Conservation (phyloP, 2,888 invertebrate genomes). For the Tenthredo mesomela region DNA sequence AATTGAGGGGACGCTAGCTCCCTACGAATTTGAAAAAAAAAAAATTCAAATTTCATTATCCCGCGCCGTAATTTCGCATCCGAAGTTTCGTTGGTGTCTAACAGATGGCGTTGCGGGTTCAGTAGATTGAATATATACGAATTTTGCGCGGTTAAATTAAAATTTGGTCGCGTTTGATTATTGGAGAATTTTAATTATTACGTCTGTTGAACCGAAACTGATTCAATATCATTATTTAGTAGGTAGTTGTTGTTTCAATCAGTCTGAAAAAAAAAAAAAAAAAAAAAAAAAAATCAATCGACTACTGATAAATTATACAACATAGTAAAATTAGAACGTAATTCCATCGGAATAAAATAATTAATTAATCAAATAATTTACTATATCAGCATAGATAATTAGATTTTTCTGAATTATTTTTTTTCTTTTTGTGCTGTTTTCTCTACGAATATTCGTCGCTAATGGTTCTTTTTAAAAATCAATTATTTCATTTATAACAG, state of each 20-base stretch:
- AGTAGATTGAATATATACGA: neutral
- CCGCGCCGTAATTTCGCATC: neutral
- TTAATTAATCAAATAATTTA: neutral
- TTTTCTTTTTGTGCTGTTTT: neutral
- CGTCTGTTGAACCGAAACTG: neutral
- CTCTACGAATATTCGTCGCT: neutral
- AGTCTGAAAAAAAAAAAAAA: neutral
- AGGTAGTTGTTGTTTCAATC: neutral
- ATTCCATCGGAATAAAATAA: neutral
- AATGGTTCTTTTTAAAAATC: neutral
- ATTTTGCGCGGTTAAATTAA: neutral
- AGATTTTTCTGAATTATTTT: neutral
- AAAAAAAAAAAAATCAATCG: neutral
- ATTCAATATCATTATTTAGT: neutral
- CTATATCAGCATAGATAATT: neutral
- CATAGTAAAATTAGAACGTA: neutral
- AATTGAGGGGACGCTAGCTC: no score
- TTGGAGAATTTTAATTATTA: neutral
- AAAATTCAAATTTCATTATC: neutral
- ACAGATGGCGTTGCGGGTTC: slow-evolving; percentile 9
- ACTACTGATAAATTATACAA: neutral
- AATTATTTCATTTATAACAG: neutral
- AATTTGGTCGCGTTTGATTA: neutral
- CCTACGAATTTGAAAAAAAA: no score
- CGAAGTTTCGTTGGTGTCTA: neutral